Conservation (phyloP, 2,113 vertebrate species). For the Dasyprocta punctata region DNA sequence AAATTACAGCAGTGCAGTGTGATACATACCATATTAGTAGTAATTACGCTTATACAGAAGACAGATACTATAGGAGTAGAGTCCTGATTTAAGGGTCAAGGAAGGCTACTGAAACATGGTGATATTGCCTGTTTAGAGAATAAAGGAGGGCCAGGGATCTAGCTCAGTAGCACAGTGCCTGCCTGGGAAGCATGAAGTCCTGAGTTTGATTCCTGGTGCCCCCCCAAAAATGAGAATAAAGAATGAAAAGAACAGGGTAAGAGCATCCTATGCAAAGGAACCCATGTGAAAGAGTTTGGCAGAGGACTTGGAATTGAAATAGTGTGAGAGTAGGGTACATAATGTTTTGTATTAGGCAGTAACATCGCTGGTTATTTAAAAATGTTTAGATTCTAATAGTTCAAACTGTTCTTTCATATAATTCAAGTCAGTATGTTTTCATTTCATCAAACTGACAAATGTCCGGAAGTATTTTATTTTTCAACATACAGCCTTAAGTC, state of each 20-base stretch:
- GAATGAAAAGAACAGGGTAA: background rate
- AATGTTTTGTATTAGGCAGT: background rate
- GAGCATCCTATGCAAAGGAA: background rate
- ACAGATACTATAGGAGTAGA: background rate
- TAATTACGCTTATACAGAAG: background rate
- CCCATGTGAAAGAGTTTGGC: background rate
- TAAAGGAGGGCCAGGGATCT: background rate
- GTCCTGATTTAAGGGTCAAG: background rate
- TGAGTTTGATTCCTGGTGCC: too few species aligned
- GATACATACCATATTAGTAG: background rate
- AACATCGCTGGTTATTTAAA: background rate
- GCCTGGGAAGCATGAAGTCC: too few species aligned
- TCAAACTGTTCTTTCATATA: background rate
- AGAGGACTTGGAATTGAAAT: background rate
- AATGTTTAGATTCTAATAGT: slow-evolving; percentile 34
- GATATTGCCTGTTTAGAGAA: background rate
- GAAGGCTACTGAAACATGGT: background rate
- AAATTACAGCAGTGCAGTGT: background rate
- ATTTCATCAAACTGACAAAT: background rate
- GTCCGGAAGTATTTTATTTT: background rate
- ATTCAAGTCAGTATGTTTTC: background rate
- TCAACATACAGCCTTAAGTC: background rate
- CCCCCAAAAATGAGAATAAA: background rate
- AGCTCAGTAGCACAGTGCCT: too few species aligned
- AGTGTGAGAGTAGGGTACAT: background rate